These are phyloP conservation scores for Antidorcas marsupialis DNA, from an alignment of 2,113 vertebrate species.

Conservation along the genomic window DNA sequence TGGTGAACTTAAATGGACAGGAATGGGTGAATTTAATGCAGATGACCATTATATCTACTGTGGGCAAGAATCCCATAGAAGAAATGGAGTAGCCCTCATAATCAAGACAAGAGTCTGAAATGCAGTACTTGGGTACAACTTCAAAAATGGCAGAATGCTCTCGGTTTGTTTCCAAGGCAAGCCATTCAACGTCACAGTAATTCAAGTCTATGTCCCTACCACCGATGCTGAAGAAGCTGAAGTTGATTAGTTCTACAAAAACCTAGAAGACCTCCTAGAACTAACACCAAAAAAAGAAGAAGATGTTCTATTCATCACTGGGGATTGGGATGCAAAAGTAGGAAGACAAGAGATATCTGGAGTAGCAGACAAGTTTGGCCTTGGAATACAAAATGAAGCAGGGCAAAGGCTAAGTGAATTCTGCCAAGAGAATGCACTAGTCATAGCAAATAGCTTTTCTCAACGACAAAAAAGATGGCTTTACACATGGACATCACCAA, in stretches of 20 bases:
- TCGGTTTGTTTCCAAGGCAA: neutral
- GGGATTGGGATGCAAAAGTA: neutral
- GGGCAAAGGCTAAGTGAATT: neutral
- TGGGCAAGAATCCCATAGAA: neutral
- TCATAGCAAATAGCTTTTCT: neutral
- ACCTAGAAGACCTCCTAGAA: neutral
- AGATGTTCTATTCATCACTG: neutral
- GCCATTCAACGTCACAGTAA: neutral
- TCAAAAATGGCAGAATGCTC: neutral
- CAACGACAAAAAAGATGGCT: neutral
- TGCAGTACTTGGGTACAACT: neutral
- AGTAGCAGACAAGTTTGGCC: neutral
- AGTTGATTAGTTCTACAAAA: neutral
- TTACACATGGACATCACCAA: neutral
- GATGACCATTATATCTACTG: neutral
- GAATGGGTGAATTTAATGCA: neutral
- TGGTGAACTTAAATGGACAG: neutral
- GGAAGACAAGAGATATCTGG: neutral
- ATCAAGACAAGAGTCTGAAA: neutral
- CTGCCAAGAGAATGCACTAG: neutral
- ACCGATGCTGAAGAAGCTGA: accelerated
- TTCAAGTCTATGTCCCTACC: neutral
- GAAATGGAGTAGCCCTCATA: neutral
- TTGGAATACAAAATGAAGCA: neutral
- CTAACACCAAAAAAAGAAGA: neutral